Conservation (phyloP, 2,797 vertebrate species). For the Pterois miles region DNA sequence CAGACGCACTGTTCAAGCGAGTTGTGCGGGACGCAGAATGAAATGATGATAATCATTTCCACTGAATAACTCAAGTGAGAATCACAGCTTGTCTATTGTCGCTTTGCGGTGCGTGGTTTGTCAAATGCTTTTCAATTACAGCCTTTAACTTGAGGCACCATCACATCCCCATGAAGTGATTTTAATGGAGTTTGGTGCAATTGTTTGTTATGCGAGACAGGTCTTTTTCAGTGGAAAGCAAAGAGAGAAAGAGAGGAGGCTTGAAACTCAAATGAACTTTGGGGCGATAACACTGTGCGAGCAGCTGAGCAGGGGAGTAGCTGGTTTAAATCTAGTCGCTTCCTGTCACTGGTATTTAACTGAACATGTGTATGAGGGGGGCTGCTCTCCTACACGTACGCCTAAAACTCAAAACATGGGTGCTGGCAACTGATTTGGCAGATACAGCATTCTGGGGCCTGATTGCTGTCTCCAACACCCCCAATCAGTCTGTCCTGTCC, state of each 20-base stretch:
- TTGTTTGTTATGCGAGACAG: slow-evolving; percentile 79
- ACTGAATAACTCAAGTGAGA: slow-evolving; percentile 73
- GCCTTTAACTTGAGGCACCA: slow-evolving; percentile 78
- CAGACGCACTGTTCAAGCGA: slow-evolving; percentile 48
- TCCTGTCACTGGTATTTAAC: slow-evolving; percentile 55
- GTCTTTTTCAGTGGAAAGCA: slow-evolving; percentile 57
- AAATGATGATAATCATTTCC: slow-evolving; percentile 75
- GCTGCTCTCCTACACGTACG: slow-evolving; percentile 8
- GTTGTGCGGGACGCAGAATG: slow-evolving; percentile 56
- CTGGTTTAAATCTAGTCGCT: slow-evolving; percentile 46
- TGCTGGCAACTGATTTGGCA: slow-evolving; percentile 46
- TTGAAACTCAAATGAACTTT: slow-evolving; percentile 67
- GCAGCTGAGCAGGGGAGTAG: slow-evolving; percentile 54
- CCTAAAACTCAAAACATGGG: slow-evolving; percentile 44
- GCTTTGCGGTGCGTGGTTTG: slow-evolving; percentile 71
- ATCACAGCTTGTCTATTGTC: slow-evolving; percentile 77
- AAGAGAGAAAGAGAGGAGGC: slow-evolving; percentile 1
- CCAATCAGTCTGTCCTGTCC: slow-evolving; percentile 53
- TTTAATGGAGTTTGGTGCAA: slow-evolving; percentile 79
- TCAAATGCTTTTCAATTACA: slow-evolving; percentile 82
- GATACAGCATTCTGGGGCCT: slow-evolving; percentile 39
- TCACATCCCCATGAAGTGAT: slow-evolving; percentile 76
- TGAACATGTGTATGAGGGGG: slow-evolving; percentile 41
- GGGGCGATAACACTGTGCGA: slow-evolving; percentile 59
- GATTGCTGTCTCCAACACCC: slow-evolving; percentile 36